Base-by-base conservation (phyloP, 2,888 invertebrate genomes). In the Tenthredo scrophulariae region DNA sequence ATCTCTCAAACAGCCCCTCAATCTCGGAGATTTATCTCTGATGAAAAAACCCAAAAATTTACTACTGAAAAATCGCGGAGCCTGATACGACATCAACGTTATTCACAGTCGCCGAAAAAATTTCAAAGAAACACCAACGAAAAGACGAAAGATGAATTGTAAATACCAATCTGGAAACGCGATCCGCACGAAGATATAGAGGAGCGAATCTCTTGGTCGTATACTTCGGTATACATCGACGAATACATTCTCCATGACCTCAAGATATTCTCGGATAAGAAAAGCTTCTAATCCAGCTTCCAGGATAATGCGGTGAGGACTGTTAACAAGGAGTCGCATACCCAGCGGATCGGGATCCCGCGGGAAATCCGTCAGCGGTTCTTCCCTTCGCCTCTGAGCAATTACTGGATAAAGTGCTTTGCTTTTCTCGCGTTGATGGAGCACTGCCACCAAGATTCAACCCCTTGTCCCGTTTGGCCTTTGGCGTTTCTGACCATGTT, bases 331-430 rank as follows among this genome's bases (percentile, higher is more conserved):
- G 65, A 40, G 43, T 75, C 62, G 62, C 43, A 65, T 22, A 67
- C 75, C 79, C 33, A 43, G 33, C 75, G 74, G 70, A 84, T 46
- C 10, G 77, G 67, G 67, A 67, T 84, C 84, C 84, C 84, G 29
- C 37, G 67, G 79, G 84, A 84, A 67, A 84, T 84, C 58, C 80
- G 62, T 80, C 62, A 80, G 62, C 80, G 62, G 62, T 80, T n/a
- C 26, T 80, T 58, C 80, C 18, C 62, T 18, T 26, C 67, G 62
- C 62, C 62, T 29, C 80, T 37, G 37, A 80, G 62, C 80, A 80
- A 80, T 80, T 40, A 62, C 58, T 22, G 62, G 80, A 80, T 62
- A 40, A 80, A 80, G 58, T 62, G 77, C 54, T 80, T 26, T 40
- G 40, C 80, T 80, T 80, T 80, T 40, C 22, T n/a, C 5, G 13